phyloP scores from a whole-genome alignment of 2,113 vertebrate genomes.

The Hippocampus zosterae region DNA sequence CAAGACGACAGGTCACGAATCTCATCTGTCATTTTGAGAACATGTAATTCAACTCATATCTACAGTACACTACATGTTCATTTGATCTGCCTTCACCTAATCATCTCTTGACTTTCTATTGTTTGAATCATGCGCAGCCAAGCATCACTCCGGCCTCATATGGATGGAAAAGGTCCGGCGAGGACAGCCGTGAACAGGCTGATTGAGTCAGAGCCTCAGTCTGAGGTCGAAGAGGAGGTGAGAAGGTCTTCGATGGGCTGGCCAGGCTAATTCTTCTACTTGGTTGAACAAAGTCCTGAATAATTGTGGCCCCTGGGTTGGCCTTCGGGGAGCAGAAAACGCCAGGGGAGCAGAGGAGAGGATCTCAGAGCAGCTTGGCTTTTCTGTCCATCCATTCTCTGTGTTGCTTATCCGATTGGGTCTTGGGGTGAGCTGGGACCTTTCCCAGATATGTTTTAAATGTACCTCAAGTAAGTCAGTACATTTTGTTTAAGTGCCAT shows the following conservation, averaged over 20 bases:
- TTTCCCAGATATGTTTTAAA: background rate
- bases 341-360: conserved; percentile 11
- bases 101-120: background rate
- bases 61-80: no score
- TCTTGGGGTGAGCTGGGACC: no score
- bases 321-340: conserved; percentile 51
- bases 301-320: conserved; percentile 69
- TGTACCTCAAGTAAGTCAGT: background rate
- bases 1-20: conserved; percentile 17
- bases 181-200: conserved; percentile 52
- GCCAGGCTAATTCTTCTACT: conserved; percentile 66
- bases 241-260: conserved; percentile 64
- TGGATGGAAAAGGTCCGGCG: conserved; percentile 59
- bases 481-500: background rate
- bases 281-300: conserved; percentile 65
- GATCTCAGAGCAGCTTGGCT: conserved; percentile 13
- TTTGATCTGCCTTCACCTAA: no score
- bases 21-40: background rate
- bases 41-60: background rate
- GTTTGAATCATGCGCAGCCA: conserved; percentile 25
- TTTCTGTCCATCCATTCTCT: background rate
- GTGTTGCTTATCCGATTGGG: no score
- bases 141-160: conserved; percentile 47
- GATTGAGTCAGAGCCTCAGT: conserved; percentile 57
- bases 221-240: conserved; percentile 57